These are phyloP conservation scores for Molorchus minor DNA, from an alignment of 2,888 invertebrate species.

Conservation along the genomic window DNA sequence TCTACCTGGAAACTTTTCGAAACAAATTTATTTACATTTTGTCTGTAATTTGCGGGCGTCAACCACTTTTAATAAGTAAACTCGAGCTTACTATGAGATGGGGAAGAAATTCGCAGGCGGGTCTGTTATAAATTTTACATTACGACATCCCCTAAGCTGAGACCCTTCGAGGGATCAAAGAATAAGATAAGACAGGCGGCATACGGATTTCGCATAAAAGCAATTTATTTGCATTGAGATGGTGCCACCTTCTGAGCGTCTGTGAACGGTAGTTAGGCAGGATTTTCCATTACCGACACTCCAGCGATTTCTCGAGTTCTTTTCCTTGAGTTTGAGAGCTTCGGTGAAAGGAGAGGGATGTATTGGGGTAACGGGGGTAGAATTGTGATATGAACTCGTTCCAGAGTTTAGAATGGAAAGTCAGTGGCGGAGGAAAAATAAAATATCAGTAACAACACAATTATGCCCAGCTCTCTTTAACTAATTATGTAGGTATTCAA, in stretches of 20 bases:
- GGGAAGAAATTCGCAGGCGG: conserved; percentile 6
- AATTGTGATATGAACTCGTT: conserved; percentile 41
- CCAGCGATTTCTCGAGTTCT: conserved; percentile 40
- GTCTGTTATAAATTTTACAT: conserved; percentile 30
- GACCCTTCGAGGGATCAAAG: conserved; percentile 44
- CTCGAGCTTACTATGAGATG: background rate
- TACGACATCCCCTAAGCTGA: conserved; percentile 18
- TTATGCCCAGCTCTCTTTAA: background rate
- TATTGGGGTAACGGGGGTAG: conserved; percentile 36
- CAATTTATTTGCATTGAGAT: conserved; percentile 52
- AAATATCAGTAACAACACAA: background rate
- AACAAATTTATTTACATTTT: conserved; percentile 21
- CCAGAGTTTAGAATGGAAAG: background rate
- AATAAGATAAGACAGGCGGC: conserved; percentile 48
- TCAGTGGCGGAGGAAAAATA: background rate
- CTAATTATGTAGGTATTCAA: no score
- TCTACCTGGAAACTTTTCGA: conserved; percentile 11
- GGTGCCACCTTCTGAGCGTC: conserved; percentile 39
- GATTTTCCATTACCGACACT: conserved; percentile 48
- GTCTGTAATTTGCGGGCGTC: conserved; percentile 24
- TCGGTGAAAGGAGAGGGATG: conserved; percentile 10
- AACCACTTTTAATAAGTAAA: conserved; percentile 32
- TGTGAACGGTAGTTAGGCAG: conserved; percentile 44
- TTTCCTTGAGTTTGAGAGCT: conserved; percentile 32
- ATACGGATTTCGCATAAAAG: conserved; percentile 47